Percentiles rank a stretch among this genome's conserved stretches.
Conservation (phyloP, 2,113 vertebrate species). For the Prinia subflava region DNA sequence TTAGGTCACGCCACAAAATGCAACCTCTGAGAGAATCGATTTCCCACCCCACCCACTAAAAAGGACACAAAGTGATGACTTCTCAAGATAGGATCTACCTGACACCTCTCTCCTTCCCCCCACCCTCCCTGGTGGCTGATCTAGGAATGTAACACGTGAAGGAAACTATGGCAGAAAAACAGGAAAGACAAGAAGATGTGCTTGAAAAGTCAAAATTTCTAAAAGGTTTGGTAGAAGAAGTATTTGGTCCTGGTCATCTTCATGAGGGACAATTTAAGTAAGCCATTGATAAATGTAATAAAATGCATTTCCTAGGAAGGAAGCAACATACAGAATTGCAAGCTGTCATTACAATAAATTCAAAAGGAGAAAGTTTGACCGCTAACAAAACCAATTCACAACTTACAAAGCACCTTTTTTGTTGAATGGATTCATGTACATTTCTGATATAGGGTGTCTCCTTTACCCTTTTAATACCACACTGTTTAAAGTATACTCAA, state of each 20-base stretch:
- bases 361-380: not conserved
- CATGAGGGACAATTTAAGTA: not conserved
- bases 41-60: not conserved
- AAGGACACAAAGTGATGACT: not conserved
- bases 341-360: not conserved
- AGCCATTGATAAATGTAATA: not conserved
- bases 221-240: not conserved
- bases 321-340: not conserved
- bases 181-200: not conserved
- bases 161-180: not conserved
- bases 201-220: not conserved
- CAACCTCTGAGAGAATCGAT: not conserved
- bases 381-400: not conserved
- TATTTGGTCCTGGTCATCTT: not conserved
- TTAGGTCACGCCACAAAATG: not conserved
- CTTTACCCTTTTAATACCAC: not conserved
- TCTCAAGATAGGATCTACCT: not conserved
- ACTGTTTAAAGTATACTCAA: not conserved
- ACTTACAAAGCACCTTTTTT: not conserved
- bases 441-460: not conserved
- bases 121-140: not conserved
- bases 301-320: not conserved
- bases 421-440: not conserved
- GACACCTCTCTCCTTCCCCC: not conserved
- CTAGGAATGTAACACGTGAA: not conserved